phyloP scores from a whole-genome alignment of 2,113 vertebrate species.

The Dasypus novemcinctus region DNA sequence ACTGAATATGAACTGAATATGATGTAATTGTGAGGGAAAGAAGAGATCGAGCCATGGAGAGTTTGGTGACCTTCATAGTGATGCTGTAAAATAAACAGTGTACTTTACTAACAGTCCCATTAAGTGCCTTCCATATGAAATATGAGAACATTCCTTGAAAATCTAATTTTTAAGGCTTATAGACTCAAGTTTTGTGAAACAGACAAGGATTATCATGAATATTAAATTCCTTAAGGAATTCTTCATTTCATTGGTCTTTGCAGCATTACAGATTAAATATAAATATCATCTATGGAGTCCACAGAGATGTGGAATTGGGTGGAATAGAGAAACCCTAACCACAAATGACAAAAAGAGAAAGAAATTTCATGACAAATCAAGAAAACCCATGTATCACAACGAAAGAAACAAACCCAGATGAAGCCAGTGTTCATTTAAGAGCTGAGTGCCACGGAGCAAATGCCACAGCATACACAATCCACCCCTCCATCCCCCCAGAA shows the following conservation, averaged over 20 bases:
- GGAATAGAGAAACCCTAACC: constrained; percentile 41
- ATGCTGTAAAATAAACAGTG: constrained; percentile 46
- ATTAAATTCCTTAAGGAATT: constrained; percentile 19
- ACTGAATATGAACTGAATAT: too few relatives aligned
- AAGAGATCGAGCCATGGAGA: neutral
- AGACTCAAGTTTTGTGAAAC: constrained; percentile 17
- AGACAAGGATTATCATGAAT: constrained; percentile 20
- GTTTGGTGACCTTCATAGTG: neutral
- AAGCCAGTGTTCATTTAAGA: constrained; percentile 43
- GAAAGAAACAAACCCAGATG: constrained; percentile 62
- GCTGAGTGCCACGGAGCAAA: constrained; percentile 58
- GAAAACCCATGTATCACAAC: constrained; percentile 52
- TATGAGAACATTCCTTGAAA: constrained; percentile 24
- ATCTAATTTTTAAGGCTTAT: constrained; percentile 26
- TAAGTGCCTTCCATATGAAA: constrained; percentile 42
- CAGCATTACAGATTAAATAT: constrained; percentile 33
- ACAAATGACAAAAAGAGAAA: constrained; percentile 56
- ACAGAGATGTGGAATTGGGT: constrained; percentile 30
- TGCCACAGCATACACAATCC: constrained; percentile 47
- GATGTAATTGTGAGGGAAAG: neutral
- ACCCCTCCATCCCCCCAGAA: neutral
- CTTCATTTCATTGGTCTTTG: constrained; percentile 7
- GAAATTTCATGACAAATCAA: constrained; percentile 59
- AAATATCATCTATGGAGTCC: constrained; percentile 5
- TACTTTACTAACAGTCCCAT: neutral